A percentile compares a stretch with the other conserved stretches of the same genome.
Conservation (phyloP, 35 echinoderm and acorn worm species). For the Strongylocentrotus purpuratus region DNA sequence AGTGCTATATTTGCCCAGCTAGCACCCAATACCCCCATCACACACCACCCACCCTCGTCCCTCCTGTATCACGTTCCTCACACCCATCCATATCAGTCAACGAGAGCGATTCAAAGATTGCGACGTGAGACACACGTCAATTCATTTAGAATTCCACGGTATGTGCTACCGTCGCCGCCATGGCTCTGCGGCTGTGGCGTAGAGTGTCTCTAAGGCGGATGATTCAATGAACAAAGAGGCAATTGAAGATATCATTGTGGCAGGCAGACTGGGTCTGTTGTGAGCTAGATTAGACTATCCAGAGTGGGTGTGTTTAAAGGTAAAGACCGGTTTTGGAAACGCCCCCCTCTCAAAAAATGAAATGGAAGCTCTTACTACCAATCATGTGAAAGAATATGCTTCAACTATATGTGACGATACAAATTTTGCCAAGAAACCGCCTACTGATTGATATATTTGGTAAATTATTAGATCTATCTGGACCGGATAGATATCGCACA, state of each 20-base stretch:
- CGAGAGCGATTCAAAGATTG: not conserved
- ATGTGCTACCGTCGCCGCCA: not conserved
- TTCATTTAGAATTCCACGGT: not conserved
- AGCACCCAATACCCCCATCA: not conserved
- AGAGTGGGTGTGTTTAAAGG: not conserved
- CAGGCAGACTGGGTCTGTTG: not conserved
- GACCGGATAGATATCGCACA: too few species aligned
- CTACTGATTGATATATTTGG: too few species aligned
- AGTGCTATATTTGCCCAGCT: not conserved
- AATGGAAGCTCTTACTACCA: too few species aligned
- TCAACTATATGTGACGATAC: too few species aligned
- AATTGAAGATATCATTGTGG: not conserved
- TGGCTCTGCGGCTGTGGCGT: not conserved
- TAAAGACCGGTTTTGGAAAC: too few species aligned
- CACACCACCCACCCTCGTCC: not conserved
- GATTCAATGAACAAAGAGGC: conserved; percentile 7
- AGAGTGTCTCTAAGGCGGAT: not conserved
- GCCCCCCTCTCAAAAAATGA: too few species aligned
- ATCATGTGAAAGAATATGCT: too few species aligned
- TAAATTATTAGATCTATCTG: too few species aligned
- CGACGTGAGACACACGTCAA: not conserved
- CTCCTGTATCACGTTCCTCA: not conserved
- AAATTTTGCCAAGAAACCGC: too few species aligned
- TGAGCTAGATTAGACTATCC: not conserved
- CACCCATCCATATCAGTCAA: conserved; percentile 8